Evolutionary conservation across 2,888 invertebrate species (phyloP), one percentile per base, ranked within the genome.

Genomic region (Amiota communis): DNA sequence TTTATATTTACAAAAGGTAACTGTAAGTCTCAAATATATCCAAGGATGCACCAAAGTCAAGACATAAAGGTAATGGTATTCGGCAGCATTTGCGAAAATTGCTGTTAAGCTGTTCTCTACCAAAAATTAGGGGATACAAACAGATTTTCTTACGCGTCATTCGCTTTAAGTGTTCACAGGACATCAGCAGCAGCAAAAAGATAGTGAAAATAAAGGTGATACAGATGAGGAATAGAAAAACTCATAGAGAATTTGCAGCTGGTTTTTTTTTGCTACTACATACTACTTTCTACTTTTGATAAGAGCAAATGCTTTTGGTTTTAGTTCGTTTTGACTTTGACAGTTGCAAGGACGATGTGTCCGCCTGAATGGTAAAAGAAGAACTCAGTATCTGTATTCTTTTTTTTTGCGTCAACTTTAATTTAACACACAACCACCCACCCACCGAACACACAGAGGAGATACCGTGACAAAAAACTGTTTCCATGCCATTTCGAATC

Each of bases 401-500:
- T 23, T 1, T 23, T 23, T 23, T 23, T 23, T 23, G 23, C 6
- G 2, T 13, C 63, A 63, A 36, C 13, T 63, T 63, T 63, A 63
- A 36, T 46, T 63, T 46, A 13, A n/a, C 9, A 63, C 63, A 23
- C 4, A 23, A 63, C 23, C 23, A 36, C 63, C 10, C 59, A 20
- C 17, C 17, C 59, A n/a, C n/a, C n/a, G n/a, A n/a, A n/a, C 20
- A 23, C 23, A 20, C 23, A 59, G n/a, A 59, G 23, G n/a, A 59
- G 23, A 59, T n/a, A 53, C 12, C 12, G 12, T 8, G n/a, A 53
- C 53, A 53, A n/a, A n/a, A 15, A 59, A 20, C 20, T n/a, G 67
- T 47, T 51, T 68, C 67, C 67, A 68, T 51, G 53, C 67, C 67
- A 53, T 68, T 68, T 47, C 67, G 67, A 68, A 68, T 68, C 67